Evolutionary conservation across 53 echinoderm and acorn worm genomes (phyloP), one percentile per base, ranked within the genome.

Genomic region (Pentamera pediparva): DNA sequence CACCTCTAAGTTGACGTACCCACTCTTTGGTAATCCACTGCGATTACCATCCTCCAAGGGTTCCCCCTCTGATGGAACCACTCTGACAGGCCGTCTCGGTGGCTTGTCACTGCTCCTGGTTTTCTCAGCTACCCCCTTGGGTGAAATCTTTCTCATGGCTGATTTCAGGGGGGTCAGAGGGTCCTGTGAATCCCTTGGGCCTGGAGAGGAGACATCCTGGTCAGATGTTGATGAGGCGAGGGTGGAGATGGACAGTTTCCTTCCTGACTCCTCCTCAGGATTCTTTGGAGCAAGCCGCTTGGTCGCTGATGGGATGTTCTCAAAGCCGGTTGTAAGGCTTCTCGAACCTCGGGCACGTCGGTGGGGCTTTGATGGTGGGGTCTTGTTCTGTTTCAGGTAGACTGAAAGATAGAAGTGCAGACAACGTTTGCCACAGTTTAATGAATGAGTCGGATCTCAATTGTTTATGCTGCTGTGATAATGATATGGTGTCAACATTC

Each of bases 261-360:
- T 31, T 34, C 3, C 32, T 49, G 53, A 6, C 27, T 51, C 53
- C 34, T 35, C 33, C 34, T 70, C 62, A 10, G 89, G 89, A 15
- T 61, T 50, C 57, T 88, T 78, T 30, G 89, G 89, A 13, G 89
- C 89, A 74, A 85, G 62, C 15, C 89, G 80, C 65, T 84, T 86
- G 55, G 70, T 45, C 11, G 78, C 69, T 28, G 96, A 95, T 18
- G 82, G 94, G 19, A 95, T 32, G 61, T 95, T 84, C 55, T 95
- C 96, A 37, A 95, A 95, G 5, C 84, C 96, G 28, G 96, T 95
- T 37, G 96, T 95, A 50, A 82, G 74, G 71, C 78, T 89, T 24
- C 89, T 71, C 32, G 35, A 18, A n/a, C 32, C 36, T 20, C 73
- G 52, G 0, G 15, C 52, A 5, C 79, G 41, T 32, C 85, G 72